phyloP scores from a whole-genome alignment of 1,140 invertebrate genomes.

The Homalodisca vitripennis region DNA sequence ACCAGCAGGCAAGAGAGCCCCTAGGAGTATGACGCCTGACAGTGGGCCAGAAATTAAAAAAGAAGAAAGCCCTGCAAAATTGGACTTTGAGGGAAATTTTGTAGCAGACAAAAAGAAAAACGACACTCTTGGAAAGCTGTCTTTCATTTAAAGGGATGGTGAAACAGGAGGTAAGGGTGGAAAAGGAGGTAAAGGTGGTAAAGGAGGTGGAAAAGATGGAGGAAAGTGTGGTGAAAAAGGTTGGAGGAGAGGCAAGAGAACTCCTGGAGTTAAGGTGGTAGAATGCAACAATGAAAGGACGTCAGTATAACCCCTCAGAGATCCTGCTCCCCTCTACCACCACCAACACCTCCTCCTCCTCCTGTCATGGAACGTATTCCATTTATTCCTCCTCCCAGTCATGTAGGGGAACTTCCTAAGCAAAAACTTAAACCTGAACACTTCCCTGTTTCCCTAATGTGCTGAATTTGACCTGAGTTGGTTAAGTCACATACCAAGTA shows the following conservation, averaged over 20 bases:
- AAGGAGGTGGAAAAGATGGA: conserved; percentile 47
- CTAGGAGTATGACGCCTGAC: conserved; percentile 35
- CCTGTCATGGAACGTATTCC: conserved; percentile 27
- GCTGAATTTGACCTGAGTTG: conserved; percentile 32
- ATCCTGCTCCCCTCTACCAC: conserved; percentile 3
- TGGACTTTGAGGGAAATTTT: conserved; percentile 56
- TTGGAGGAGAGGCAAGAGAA: conserved; percentile 44
- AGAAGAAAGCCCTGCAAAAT: conserved; percentile 52
- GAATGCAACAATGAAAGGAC: conserved; percentile 48
- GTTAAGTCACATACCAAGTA: conserved; percentile 31
- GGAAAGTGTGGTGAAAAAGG: conserved; percentile 51
- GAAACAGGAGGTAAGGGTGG: conserved; percentile 62
- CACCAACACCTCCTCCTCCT: conserved; percentile 6
- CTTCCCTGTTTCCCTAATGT: conserved; percentile 22
- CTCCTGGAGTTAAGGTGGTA: conserved; percentile 33
- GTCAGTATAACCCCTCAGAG: conserved; percentile 32
- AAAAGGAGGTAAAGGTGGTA: conserved; percentile 58
- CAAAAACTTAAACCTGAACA: conserved; percentile 3
- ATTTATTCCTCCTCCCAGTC: conserved; percentile 17
- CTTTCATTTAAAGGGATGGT: conserved; percentile 55
- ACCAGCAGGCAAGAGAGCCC: conserved; percentile 33
- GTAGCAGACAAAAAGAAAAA: conserved; percentile 70
- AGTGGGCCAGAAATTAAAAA: conserved; percentile 40
- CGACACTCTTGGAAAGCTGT: conserved; percentile 64
- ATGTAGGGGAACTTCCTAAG: neutral